A percentile compares a stretch with the other conserved stretches of the same genome.
These are phyloP conservation scores for Oscheius sp. DNA, from an alignment of 1,140 invertebrate genomes.

Conservation along the genomic window DNA sequence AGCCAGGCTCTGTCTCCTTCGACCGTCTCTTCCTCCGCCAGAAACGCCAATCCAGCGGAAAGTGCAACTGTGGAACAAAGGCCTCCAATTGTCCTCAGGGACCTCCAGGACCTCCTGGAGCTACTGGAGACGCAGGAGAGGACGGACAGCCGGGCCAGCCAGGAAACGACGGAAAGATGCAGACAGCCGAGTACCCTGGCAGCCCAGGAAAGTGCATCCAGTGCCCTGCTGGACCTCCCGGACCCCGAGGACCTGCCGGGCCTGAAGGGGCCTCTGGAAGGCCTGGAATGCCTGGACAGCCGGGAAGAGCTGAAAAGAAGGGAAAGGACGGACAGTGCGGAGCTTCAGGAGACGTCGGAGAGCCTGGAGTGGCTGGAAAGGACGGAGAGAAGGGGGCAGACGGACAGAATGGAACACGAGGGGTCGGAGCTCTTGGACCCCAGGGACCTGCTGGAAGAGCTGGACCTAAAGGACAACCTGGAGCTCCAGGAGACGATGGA, in stretches of 20 bases:
- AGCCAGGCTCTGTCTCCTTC: too few species aligned
- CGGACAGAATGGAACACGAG: constrained; percentile 25
- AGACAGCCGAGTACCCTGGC: neutral
- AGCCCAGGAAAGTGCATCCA: neutral
- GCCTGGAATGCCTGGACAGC: constrained; percentile 1
- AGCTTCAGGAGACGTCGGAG: neutral
- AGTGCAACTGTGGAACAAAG: constrained; percentile 18
- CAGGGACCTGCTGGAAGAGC: constrained; percentile 14
- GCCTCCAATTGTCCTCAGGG: constrained; percentile 16
- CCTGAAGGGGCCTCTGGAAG: neutral
- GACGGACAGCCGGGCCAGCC: constrained; percentile 1
- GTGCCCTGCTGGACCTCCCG: constrained; percentile 18
- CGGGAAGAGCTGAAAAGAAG: constrained; percentile 5
- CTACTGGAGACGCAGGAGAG: constrained; percentile 1
- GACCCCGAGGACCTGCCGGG: constrained; percentile 5
- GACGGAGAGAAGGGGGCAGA: constrained; percentile 20
- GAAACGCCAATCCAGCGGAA: too few species aligned
- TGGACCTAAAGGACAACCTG: constrained; percentile 21
- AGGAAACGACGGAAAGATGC: neutral
- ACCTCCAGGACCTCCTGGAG: constrained; percentile 22
- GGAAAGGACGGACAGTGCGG: neutral
- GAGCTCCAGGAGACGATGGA: constrained; percentile 21
- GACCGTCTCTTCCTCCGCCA: too few species aligned
- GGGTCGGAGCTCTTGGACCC: constrained; percentile 19
- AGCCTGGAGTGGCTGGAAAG: constrained; percentile 6